Percentiles rank a stretch among this genome's conserved stretches.
These are phyloP conservation scores for Ophion ventricosus DNA, from an alignment of 2,888 invertebrate genomes.

Conservation along the genomic window DNA sequence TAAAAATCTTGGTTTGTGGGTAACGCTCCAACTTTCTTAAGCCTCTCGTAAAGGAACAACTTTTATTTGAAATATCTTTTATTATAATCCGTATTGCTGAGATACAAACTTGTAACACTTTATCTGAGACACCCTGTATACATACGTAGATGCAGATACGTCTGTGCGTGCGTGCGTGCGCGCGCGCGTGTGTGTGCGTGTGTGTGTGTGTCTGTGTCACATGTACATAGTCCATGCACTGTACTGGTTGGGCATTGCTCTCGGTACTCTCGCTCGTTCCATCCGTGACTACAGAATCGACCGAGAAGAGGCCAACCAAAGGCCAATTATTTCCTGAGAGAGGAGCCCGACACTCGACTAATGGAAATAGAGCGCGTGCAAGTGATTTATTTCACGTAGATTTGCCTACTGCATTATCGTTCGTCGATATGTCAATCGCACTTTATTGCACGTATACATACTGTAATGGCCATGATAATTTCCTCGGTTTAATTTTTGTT, in stretches of 20 bases:
- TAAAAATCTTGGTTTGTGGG: too few species aligned
- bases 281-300: constrained; percentile 32
- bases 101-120: too few species aligned
- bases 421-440: background rate
- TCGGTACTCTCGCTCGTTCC: background rate
- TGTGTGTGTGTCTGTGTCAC: background rate
- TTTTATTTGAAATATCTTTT: too few species aligned
- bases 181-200: background rate
- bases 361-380: constrained; percentile 1
- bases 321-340: constrained; percentile 39
- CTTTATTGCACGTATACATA: background rate
- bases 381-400: background rate
- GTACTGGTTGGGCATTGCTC: background rate
- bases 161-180: background rate
- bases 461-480: background rate
- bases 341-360: background rate
- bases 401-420: background rate
- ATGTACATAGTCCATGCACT: background rate
- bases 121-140: too few species aligned
- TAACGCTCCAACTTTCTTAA: too few species aligned
- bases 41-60: too few species aligned
- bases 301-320: constrained; percentile 37
- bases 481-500: too few species aligned
- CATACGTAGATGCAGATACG: too few species aligned
- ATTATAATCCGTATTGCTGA: too few species aligned